These are phyloP conservation scores for Neofelis nebulosa DNA, from an alignment of 2,113 vertebrate species.

Conservation along the genomic window DNA sequence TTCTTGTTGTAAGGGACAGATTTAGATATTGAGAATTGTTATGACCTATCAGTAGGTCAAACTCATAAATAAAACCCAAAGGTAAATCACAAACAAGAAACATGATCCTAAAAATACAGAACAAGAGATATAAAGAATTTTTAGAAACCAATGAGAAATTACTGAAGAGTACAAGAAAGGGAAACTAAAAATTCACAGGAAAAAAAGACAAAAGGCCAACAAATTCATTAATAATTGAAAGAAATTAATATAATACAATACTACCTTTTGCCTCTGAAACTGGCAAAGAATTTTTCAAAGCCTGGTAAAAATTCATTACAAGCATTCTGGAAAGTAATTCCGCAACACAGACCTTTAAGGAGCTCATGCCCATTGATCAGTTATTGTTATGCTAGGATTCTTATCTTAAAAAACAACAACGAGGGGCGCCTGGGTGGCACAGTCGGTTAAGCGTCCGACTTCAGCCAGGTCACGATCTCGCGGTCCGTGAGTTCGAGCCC, in stretches of 20 bases:
- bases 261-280: background rate
- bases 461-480: too few relatives aligned
- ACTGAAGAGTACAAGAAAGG: background rate
- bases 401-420: background rate
- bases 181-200: background rate
- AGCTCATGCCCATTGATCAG: background rate
- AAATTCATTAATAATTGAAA: background rate
- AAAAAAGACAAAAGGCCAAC: background rate
- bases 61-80: background rate
- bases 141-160: background rate
- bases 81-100: slow-evolving; percentile 1
- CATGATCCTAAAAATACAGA: background rate
- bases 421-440: too few relatives aligned
- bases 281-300: background rate
- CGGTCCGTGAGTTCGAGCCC: too few relatives aligned
- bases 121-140: background rate
- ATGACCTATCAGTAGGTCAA: background rate
- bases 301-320: background rate
- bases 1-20: background rate
- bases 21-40: background rate
- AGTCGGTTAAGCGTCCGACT: too few relatives aligned
- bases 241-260: background rate
- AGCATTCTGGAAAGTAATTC: background rate
- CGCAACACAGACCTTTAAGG: background rate
- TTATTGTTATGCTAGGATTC: background rate